Conservation (phyloP, 2,797 vertebrate genomes). For the Diglossa cyanea region DNA sequence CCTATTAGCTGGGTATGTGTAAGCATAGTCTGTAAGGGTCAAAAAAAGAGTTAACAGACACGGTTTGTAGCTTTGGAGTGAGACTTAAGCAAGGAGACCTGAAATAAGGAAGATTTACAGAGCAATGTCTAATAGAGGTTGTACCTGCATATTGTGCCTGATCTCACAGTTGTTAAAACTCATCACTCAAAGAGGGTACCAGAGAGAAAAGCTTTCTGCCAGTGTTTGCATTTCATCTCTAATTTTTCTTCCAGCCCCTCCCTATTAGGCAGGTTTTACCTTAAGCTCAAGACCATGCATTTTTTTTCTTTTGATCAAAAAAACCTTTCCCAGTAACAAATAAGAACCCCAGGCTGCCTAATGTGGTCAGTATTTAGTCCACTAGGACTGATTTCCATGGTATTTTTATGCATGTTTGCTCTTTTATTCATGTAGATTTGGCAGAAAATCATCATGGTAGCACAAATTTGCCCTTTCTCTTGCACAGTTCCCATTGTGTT, state of each 20-base stretch:
- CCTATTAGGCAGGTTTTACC: neutral
- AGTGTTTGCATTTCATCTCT: neutral
- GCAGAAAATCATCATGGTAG: neutral
- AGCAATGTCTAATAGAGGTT: neutral
- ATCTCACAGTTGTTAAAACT: neutral
- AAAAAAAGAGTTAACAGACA: neutral
- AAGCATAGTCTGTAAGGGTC: neutral
- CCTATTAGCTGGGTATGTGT: neutral
- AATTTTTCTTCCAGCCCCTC: neutral
- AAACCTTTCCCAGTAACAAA: neutral
- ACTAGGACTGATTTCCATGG: neutral
- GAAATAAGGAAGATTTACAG: neutral
- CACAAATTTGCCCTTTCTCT: neutral
- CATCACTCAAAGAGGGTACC: neutral
- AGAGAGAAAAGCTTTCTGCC: neutral
- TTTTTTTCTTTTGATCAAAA: neutral
- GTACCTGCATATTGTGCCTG: neutral
- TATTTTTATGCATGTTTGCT: neutral
- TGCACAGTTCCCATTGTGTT: neutral
- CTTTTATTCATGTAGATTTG: neutral
- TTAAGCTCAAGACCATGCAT: neutral
- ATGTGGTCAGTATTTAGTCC: neutral
- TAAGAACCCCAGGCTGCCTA: neutral
- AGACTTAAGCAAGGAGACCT: neutral
- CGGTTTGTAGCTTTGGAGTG: neutral